phyloP scores from a whole-genome alignment of 2,888 invertebrate species.

The Ormyrus pomaceus region DNA sequence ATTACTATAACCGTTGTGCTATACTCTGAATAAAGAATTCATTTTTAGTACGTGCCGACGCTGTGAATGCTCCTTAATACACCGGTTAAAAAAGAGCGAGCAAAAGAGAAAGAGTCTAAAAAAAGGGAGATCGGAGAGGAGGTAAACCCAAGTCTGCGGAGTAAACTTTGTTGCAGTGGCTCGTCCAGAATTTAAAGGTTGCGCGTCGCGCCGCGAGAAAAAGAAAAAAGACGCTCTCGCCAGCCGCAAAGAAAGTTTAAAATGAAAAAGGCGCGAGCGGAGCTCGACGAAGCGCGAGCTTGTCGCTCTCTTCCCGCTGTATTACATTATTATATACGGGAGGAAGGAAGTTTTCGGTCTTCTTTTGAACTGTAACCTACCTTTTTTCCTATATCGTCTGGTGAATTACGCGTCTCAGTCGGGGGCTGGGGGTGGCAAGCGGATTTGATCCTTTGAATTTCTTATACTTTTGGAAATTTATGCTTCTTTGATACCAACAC shows the following conservation, averaged over 20 bases:
- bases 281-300: constrained; percentile 12
- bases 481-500: no score
- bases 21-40: neutral
- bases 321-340: neutral
- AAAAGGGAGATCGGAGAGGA: neutral
- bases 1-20: neutral
- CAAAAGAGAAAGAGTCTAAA: neutral
- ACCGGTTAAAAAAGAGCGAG: neutral
- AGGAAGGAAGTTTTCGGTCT: constrained; percentile 22
- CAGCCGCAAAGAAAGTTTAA: constrained; percentile 13
- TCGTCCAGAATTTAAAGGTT: constrained; percentile 32
- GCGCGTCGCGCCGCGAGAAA: constrained; percentile 1
- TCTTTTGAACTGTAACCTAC: no score
- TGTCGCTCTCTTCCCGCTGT: neutral
- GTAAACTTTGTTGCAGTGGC: constrained; percentile 15
- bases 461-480: no score
- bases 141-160: neutral
- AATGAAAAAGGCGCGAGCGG: constrained; percentile 24
- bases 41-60: neutral
- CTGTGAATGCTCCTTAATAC: neutral
- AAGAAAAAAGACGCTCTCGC: neutral
- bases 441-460: no score
- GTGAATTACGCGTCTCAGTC: no score
- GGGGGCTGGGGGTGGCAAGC: no score
- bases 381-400: no score